Base-by-base conservation (phyloP, 2,113 vertebrate species). In the Nothobranchius kuhntae region DNA sequence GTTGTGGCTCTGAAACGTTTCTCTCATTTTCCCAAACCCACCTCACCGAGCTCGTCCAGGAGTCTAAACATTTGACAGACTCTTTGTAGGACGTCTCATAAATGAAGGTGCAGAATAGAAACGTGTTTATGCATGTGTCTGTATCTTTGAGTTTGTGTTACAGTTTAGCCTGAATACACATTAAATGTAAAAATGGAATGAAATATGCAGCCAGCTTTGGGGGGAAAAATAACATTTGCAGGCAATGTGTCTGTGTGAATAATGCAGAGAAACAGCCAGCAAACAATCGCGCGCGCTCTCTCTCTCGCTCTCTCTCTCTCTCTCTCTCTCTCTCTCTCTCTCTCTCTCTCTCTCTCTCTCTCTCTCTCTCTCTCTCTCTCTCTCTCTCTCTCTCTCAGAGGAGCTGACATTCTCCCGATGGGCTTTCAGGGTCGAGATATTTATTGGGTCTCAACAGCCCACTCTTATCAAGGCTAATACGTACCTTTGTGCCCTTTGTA, bases 131-230 rank as follows among this genome's bases (percentile, higher is more conserved):
- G 21, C 11, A 45, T 53, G 36, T 24, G 38, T 59, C 26, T 61
- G 51, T 30, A 53, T 53, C 9, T 61, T 21, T 53, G 17, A 54
- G 58, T 14, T 35, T 57, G 46, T 73, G 60, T 57, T 61, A 64
- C 69, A 73, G 45, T 67, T 73, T 78, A 53, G 68, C 73, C 75
- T 65, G 61, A 64, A 67, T 75, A 58, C 73, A 77, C 68, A 89
- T 89, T 82, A 87, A 89, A 89, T 82, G 88, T 8, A 75, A 81
- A 89, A 26, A 63, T 26, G 36, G 71, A 73, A 89, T 88, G 10
- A 88, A 89, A 92, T 88, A 90, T 91, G 91, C 54, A 91, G 48
- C 21, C n/a, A 14, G 71, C 85, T 82, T 80, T 64, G 1, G 6
- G n/a, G 48, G 9, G 24, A 59, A 57, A 59, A 45, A 45, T 68